Evolutionary conservation across 2,888 invertebrate species (phyloP).

Genomic region (Nomada flava): DNA sequence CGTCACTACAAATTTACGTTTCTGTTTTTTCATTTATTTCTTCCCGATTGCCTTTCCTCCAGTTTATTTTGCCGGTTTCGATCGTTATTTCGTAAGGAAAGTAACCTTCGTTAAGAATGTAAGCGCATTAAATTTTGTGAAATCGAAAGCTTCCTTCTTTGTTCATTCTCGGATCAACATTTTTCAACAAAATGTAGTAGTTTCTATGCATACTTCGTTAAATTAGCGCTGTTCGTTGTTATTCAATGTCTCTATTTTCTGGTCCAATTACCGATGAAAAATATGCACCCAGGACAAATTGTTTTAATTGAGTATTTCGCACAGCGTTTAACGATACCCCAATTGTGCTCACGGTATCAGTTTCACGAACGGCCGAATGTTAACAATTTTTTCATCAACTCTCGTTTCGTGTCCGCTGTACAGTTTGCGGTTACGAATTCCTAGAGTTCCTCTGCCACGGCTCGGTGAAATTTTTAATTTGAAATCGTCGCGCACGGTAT

Average conservation of each 20-base stretch:
- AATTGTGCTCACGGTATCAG: background rate
- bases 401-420: background rate
- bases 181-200: background rate
- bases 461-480: conserved; percentile 46
- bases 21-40: background rate
- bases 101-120: background rate
- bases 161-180: background rate
- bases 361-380: background rate
- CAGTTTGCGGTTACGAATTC: conserved; percentile 15
- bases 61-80: background rate
- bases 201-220: background rate
- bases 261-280: background rate
- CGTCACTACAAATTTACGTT: background rate
- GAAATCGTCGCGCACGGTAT: conserved; percentile 44
- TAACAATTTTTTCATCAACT: no score
- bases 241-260: no score
- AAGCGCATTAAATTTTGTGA: background rate
- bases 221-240: no score
- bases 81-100: background rate
- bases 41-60: background rate
- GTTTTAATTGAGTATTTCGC: conserved; percentile 20
- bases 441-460: background rate
- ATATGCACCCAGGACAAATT: background rate
- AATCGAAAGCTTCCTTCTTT: background rate
- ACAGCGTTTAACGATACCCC: background rate